phyloP scores from a whole-genome alignment of 2,113 vertebrate species.

The Cheirogaleus medius region DNA sequence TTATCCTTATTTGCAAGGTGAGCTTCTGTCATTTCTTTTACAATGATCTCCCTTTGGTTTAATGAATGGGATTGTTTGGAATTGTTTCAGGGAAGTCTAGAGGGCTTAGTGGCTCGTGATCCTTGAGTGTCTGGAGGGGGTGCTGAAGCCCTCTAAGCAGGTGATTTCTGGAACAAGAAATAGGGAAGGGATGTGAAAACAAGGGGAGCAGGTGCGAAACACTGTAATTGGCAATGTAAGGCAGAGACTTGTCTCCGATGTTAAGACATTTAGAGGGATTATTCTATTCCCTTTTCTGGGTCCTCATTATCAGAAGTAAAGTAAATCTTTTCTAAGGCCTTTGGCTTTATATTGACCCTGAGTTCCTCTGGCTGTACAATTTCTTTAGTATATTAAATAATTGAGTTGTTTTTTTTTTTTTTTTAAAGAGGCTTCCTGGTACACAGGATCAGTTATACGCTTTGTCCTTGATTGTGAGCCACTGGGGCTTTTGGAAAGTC shows the following conservation, averaged over 20 bases:
- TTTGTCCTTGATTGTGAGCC: not conserved
- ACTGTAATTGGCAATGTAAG: not conserved
- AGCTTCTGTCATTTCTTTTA: not conserved
- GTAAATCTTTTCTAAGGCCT: not conserved
- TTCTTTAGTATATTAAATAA: constrained; percentile 25
- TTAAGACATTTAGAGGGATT: not conserved
- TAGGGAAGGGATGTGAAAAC: not conserved
- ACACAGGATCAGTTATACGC: not conserved
- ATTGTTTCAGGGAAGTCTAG: not conserved
- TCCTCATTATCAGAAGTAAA: constrained; percentile 33
- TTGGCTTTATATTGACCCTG: not conserved
- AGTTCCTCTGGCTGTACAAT: not conserved
- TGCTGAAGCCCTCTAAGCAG: not conserved
- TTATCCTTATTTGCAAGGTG: not conserved
- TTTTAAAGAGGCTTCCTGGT: not conserved
- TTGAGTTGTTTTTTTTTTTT: not conserved
- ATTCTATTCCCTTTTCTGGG: not conserved
- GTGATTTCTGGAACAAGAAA: not conserved
- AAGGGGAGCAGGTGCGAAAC: not conserved
- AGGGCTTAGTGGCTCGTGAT: not conserved
- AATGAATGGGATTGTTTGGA: not conserved
- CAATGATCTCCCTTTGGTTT: not conserved
- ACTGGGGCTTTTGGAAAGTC: not conserved
- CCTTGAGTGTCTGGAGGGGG: not conserved
- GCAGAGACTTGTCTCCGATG: not conserved